Evolutionary conservation across 2,888 invertebrate species (phyloP), one percentile per base, ranked within the genome.

Genomic region (Melinaea marsaeus): DNA sequence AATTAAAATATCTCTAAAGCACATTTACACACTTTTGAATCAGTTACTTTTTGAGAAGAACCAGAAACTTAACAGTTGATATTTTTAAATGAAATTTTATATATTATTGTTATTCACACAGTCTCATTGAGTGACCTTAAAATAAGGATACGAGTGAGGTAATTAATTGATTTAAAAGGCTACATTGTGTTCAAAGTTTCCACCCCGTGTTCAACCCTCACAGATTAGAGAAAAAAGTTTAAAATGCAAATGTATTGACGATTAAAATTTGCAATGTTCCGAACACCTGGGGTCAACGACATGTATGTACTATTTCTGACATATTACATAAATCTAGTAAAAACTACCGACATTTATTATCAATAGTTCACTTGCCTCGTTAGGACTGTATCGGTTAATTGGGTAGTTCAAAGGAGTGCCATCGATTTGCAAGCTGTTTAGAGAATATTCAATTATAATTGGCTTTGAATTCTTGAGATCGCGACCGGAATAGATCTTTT

Each of bases 121-220:
- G 22, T 22, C 22, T 22, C 22, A 22, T 22, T 22, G 22, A 22
- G 22, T 22, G 22, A 22, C 22, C 22, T 22, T 22, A 22, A 79
- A 77, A 79, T 79, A 78, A 79, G 78, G 79, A 84, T 32, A 32
- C 6, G 48, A 22, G 22, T 82, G 76, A 83, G 77, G 80, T 86
- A 86, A 86, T 87, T 86, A 88, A 86, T 87, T 87, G 86, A 88
- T 88, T 85, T 84, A 85, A 86, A 88, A 84, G 88, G 86, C 85
- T 79, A 76, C 77, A 72, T 75, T 72, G 79, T 88, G 85, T 86
- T 86, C 85, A 81, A 88, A 88, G 84, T 86, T 87, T 85, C 86
- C 85, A 87, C 78, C 82, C 78, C 76, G 75, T 80, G 81, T 83
- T 66, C 63, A 62, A 73, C 70, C 72, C 73, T 69, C 65, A 63